Conservation (phyloP, 2,888 invertebrate species). For the Drosophila testacea region DNA sequence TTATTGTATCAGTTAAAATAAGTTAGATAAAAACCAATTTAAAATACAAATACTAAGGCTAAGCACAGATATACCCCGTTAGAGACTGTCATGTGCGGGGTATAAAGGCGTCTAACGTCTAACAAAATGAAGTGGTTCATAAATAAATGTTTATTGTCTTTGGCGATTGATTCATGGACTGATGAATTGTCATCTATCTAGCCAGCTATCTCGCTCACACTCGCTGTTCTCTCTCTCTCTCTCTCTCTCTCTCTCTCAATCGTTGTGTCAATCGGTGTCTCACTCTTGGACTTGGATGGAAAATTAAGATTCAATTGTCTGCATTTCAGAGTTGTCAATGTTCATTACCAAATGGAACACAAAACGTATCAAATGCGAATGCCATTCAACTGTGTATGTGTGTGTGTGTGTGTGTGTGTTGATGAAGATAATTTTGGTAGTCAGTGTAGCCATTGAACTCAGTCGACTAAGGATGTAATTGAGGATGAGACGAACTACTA, state of each 20-base stretch:
- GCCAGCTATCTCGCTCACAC: neutral
- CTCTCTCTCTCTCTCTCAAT: neutral
- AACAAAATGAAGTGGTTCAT: conserved; percentile 41
- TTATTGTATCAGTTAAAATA: neutral
- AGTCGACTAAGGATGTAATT: conserved; percentile 25
- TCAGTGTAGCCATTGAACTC: conserved; percentile 28
- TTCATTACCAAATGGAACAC: conserved; percentile 71
- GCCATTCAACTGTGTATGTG: conserved; percentile 34
- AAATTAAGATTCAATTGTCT: conserved; percentile 81
- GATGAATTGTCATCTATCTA: conserved; percentile 38
- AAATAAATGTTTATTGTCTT: conserved; percentile 74
- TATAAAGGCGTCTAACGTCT: neutral
- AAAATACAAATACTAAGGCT: too few species aligned
- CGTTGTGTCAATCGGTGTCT: neutral
- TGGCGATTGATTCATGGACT: conserved; percentile 69
- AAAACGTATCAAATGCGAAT: conserved; percentile 61
- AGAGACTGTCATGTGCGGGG: neutral
- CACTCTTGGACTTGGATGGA: conserved; percentile 35
- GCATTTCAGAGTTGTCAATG: conserved; percentile 74
- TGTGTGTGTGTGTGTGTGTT: conserved; percentile 10
- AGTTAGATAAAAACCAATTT: neutral
- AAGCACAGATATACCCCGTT: neutral
- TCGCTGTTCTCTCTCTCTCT: too few species aligned
- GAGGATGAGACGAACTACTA: conserved; percentile 25
- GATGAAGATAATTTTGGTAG: conserved; percentile 57